phyloP scores from a whole-genome alignment of 2,113 vertebrate species.

The Chaetodon auriga region DNA sequence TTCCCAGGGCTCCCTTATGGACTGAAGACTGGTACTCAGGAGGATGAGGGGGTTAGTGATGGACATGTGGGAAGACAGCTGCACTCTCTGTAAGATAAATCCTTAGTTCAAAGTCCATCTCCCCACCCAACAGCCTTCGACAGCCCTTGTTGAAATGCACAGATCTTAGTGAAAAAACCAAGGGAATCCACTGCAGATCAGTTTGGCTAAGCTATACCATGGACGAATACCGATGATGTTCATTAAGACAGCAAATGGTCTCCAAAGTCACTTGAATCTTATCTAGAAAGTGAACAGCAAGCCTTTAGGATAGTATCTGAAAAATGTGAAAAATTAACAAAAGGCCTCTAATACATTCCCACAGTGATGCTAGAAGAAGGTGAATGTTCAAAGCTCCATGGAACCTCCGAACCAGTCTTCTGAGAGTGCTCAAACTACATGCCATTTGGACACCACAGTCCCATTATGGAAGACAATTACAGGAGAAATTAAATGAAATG shows the following conservation, averaged over 20 bases:
- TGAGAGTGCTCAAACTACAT: slow-evolving; percentile 48
- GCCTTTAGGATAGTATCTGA: slow-evolving; percentile 39
- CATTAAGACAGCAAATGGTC: slow-evolving; percentile 56
- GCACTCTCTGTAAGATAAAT: slow-evolving; percentile 63
- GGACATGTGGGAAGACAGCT: slow-evolving; percentile 74
- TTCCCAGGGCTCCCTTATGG: slow-evolving; percentile 52
- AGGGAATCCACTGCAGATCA: slow-evolving; percentile 70
- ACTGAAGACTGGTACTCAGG: slow-evolving; percentile 33
- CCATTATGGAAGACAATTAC: slow-evolving; percentile 31
- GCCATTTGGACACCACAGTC: slow-evolving; percentile 63
- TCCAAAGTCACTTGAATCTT: slow-evolving; percentile 60
- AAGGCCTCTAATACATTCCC: slow-evolving; percentile 42
- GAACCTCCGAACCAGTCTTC: slow-evolving; percentile 15
- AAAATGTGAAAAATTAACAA: slow-evolving; percentile 47
- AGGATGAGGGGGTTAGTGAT: slow-evolving; percentile 65
- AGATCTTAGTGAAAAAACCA: slow-evolving; percentile 56
- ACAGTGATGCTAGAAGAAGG: slow-evolving; percentile 25
- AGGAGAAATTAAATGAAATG: slow-evolving; percentile 27
- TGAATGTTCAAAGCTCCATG: slow-evolving; percentile 28
- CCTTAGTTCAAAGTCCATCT: slow-evolving; percentile 76
- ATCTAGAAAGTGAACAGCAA: slow-evolving; percentile 30
- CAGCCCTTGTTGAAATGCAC: slow-evolving; percentile 62
- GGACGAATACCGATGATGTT: slow-evolving; percentile 67
- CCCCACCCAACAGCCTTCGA: slow-evolving; percentile 43
- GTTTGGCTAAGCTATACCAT: slow-evolving; percentile 61